A percentile compares a stretch with the other conserved stretches of the same genome.
Conservation (phyloP, 2,888 invertebrate genomes). For the Drosophila recens region DNA sequence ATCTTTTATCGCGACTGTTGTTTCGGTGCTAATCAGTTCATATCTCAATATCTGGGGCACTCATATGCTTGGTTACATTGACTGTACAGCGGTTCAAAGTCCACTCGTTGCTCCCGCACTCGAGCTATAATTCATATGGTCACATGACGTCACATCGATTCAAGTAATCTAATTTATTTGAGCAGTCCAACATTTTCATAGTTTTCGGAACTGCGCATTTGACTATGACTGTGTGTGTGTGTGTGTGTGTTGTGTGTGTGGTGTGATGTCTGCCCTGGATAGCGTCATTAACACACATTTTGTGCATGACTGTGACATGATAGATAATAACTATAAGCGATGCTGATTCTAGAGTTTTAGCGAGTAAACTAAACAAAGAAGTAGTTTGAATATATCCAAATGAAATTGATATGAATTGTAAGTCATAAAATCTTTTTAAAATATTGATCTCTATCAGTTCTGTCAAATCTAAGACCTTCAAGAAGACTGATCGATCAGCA, state of each 20-base stretch:
- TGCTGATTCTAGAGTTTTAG: slow-evolving; percentile 8
- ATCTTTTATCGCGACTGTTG: background rate
- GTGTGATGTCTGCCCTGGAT: slow-evolving; percentile 25
- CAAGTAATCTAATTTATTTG: slow-evolving; percentile 44
- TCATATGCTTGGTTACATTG: slow-evolving; percentile 31
- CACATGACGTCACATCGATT: slow-evolving; percentile 47
- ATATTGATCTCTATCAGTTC: background rate
- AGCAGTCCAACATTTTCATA: slow-evolving; percentile 12
- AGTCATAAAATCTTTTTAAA: background rate
- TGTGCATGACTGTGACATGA: slow-evolving; percentile 23
- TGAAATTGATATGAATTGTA: background rate
- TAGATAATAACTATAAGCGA: slow-evolving; percentile 27
- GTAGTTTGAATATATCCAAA: background rate
- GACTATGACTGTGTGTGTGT: slow-evolving; percentile 19
- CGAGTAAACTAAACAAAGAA: slow-evolving; percentile 1
- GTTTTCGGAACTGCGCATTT: slow-evolving; percentile 54
- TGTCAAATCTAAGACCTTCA: background rate
- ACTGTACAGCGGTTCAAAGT: slow-evolving; percentile 43
- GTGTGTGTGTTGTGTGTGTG: slow-evolving; percentile 8
- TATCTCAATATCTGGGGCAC: slow-evolving; percentile 38
- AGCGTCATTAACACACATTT: slow-evolving; percentile 40
- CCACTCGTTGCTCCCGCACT: slow-evolving; percentile 19
- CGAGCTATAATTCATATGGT: background rate
- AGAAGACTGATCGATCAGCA: no score
- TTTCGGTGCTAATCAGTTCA: background rate